Conservation (phyloP, 2,113 vertebrate genomes). For the Microcebus griseorufus region DNA sequence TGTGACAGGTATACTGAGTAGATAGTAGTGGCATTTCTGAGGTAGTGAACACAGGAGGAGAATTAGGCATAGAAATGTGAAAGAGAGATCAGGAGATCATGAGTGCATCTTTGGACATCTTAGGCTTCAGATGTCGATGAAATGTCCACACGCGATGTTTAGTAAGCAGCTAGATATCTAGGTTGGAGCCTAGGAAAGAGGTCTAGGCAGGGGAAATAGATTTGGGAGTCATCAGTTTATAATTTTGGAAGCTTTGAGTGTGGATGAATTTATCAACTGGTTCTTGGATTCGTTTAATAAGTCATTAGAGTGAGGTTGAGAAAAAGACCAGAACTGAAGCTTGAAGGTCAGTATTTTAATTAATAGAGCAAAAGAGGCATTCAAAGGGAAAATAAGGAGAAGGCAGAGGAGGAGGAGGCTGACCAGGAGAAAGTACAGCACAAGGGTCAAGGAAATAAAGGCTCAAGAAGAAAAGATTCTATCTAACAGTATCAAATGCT, state of each 20-base stretch:
- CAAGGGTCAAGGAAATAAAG: not conserved
- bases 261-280: not conserved
- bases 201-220: not conserved
- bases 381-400: not conserved
- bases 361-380: not conserved
- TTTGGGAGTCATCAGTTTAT: not conserved
- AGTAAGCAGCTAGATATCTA: not conserved
- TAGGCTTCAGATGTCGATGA: not conserved
- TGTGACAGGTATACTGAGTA: not conserved
- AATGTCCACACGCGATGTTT: not conserved
- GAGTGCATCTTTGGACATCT: not conserved
- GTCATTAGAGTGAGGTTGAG: not conserved
- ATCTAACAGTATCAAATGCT: not conserved
- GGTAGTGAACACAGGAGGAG: not conserved
- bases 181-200: not conserved
- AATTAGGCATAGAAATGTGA: not conserved
- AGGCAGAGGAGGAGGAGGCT: not conserved
- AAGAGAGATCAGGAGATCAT: not conserved
- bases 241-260: not conserved
- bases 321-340: not conserved
- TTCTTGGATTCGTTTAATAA: not conserved
- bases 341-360: not conserved
- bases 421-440: not conserved
- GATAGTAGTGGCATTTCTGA: not conserved
- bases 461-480: not conserved